These are phyloP conservation scores for Drosophila kanekoi DNA, from an alignment of 2,888 invertebrate species.

Conservation along the genomic window DNA sequence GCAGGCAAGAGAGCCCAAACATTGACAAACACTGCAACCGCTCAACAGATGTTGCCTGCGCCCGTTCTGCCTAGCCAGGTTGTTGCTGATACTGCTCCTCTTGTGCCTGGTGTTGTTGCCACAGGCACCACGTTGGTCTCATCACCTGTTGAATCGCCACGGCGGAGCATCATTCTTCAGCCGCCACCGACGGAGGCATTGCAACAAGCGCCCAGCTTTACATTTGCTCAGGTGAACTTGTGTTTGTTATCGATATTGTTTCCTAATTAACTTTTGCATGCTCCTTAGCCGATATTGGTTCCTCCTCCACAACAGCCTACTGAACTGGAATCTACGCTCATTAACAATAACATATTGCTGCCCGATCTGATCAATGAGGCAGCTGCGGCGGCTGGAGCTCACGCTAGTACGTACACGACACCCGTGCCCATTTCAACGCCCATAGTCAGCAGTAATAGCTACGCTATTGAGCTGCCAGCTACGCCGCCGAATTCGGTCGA, in stretches of 20 bases:
- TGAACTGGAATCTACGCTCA: slow-evolving; percentile 11
- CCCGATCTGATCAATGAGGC: slow-evolving; percentile 77
- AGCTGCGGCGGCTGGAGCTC: slow-evolving; percentile 47
- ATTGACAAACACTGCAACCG: slow-evolving; percentile 57
- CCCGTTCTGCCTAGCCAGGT: slow-evolving; percentile 60
- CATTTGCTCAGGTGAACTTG: slow-evolving; percentile 81
- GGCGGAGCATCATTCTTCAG: slow-evolving; percentile 86
- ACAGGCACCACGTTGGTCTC: slow-evolving; percentile 50
- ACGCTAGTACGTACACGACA: slow-evolving; percentile 29
- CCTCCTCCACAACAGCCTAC: slow-evolving; percentile 72
- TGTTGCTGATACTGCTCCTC: not conserved
- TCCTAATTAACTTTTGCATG: not conserved
- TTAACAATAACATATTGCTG: slow-evolving; percentile 41
- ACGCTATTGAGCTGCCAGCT: slow-evolving; percentile 82
- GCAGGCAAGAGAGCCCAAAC: slow-evolving; percentile 81
- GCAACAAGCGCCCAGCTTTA: slow-evolving; percentile 72
- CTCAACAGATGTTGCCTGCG: slow-evolving; percentile 59
- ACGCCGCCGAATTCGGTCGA: slow-evolving; percentile 62
- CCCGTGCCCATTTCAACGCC: slow-evolving; percentile 19
- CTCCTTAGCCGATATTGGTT: slow-evolving; percentile 75
- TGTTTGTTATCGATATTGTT: not conserved
- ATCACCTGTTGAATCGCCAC: slow-evolving; percentile 76
- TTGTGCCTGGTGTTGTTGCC: slow-evolving; percentile 7
- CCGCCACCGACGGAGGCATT: slow-evolving; percentile 84
- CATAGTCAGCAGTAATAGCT: slow-evolving; percentile 62